A percentile compares a stretch with the other conserved stretches of the same genome.
Conservation (phyloP, 2,797 vertebrate species). For the Scomberomorus guttatus region DNA sequence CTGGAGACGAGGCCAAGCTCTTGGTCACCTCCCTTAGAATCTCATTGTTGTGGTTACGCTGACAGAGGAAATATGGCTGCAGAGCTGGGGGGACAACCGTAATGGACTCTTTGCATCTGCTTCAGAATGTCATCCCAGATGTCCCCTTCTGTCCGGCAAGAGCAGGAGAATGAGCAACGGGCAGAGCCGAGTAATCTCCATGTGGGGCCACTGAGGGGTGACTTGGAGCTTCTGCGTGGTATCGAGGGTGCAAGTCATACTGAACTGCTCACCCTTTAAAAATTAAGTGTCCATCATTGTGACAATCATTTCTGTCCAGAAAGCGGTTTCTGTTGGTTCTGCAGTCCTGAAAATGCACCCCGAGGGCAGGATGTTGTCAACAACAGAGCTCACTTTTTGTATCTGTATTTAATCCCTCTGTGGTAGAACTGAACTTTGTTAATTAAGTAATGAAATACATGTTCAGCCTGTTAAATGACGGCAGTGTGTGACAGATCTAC, state of each 20-base stretch:
- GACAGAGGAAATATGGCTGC: conserved; percentile 77
- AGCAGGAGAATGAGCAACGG: conserved; percentile 49
- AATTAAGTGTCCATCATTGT: conserved; percentile 55
- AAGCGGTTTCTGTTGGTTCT: background rate
- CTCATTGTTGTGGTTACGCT: conserved; percentile 59
- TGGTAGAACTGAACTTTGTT: too few species aligned
- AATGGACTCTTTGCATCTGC: conserved; percentile 81
- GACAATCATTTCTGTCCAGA: conserved; percentile 30
- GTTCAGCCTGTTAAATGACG: too few species aligned
- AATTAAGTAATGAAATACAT: too few species aligned
- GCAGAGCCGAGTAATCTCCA: conserved; percentile 10
- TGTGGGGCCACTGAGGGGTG: conserved; percentile 21
- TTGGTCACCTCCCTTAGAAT: conserved; percentile 69
- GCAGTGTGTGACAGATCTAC: too few species aligned
- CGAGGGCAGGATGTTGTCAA: conserved; percentile 21
- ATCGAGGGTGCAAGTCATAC: background rate
- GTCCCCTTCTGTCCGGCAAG: conserved; percentile 68
- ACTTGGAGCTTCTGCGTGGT: conserved; percentile 1
- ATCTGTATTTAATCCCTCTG: too few species aligned
- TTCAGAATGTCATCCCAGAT: conserved; percentile 75
- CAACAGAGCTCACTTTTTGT: too few species aligned
- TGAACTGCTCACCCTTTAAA: conserved; percentile 37
- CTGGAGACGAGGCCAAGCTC: conserved; percentile 68
- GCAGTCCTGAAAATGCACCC: conserved; percentile 23
- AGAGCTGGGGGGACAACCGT: conserved; percentile 58